Percentiles rank a stretch among this genome's conserved stretches.
Evolutionary conservation across 2,113 vertebrate species (phyloP).

Genomic region (Ancistrus triradiatus): DNA sequence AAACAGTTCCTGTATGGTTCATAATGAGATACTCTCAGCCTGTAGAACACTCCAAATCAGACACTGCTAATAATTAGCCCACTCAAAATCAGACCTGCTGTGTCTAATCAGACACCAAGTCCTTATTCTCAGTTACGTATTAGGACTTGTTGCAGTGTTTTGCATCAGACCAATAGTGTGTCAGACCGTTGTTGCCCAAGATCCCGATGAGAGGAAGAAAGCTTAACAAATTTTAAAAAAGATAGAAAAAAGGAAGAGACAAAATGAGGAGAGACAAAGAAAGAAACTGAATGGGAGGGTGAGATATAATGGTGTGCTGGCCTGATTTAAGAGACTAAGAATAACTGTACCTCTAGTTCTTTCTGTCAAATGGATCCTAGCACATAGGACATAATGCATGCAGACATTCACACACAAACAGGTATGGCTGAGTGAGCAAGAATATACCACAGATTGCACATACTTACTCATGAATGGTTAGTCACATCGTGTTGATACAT

Average conservation of each 20-base stretch:
- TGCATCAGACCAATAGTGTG: conserved; percentile 4
- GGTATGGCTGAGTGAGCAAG: conserved; percentile 4
- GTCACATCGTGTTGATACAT: no score
- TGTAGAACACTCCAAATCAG: conserved; percentile 20
- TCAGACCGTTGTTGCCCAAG: neutral
- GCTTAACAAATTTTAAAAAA: no score
- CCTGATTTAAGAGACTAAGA: conserved; percentile 58
- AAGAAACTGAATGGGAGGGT: neutral
- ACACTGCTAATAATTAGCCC: conserved; percentile 4
- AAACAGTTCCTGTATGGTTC: conserved; percentile 10
- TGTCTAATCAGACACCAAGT: conserved; percentile 4
- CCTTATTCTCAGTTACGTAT: neutral
- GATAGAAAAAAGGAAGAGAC: conserved; percentile 6
- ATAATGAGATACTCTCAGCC: conserved; percentile 8
- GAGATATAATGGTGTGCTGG: conserved; percentile 37
- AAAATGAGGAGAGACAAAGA: neutral
- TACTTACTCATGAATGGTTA: neutral
- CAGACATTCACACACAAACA: conserved; percentile 19
- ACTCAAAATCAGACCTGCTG: conserved; percentile 19
- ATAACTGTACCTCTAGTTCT: conserved; percentile 43
- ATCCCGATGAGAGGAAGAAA: no score
- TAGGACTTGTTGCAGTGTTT: conserved; percentile 1
- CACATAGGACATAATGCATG: conserved; percentile 5
- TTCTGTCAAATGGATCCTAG: conserved; percentile 26
- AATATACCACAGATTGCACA: conserved; percentile 1